These are phyloP conservation scores for Trematomus loennbergii DNA, from an alignment of 2,113 vertebrate genomes.

Conservation along the genomic window DNA sequence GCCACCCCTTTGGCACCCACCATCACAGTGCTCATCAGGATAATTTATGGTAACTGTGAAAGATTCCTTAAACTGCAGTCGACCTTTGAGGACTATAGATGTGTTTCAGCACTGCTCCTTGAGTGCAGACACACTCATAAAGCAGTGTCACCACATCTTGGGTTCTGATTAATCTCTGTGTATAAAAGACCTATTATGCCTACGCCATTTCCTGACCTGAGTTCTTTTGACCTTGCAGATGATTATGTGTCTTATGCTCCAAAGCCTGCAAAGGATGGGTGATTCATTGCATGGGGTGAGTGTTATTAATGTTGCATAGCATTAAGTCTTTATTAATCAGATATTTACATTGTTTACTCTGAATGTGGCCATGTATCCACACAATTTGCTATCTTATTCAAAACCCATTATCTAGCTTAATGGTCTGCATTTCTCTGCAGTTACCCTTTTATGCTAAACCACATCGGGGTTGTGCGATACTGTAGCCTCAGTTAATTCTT, in stretches of 20 bases:
- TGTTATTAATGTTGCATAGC: constrained; percentile 65
- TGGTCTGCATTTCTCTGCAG: constrained; percentile 13
- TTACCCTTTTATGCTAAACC: constrained; percentile 24
- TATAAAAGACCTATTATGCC: constrained; percentile 66
- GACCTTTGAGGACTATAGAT: constrained; percentile 66
- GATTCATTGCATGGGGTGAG: constrained; percentile 54
- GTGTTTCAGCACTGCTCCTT: constrained; percentile 38
- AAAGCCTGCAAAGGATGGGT: constrained; percentile 46
- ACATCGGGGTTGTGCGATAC: constrained; percentile 1
- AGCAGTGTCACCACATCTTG: constrained; percentile 61
- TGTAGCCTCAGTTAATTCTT: background rate
- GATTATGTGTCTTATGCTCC: constrained; percentile 67
- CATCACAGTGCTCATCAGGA: constrained; percentile 62
- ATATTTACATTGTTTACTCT: constrained; percentile 49
- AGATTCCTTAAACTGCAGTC: constrained; percentile 67
- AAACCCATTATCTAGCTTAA: constrained; percentile 36
- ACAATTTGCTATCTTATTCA: constrained; percentile 38
- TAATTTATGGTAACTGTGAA: constrained; percentile 73
- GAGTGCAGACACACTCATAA: constrained; percentile 61
- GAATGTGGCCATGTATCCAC: constrained; percentile 27
- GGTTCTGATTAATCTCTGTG: constrained; percentile 70
- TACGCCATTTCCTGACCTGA: constrained; percentile 48
- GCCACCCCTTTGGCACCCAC: constrained; percentile 51
- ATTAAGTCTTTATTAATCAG: constrained; percentile 64
- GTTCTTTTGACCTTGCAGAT: constrained; percentile 70